A percentile compares a stretch with the other conserved stretches of the same genome.
phyloP scores from a whole-genome alignment of 2,113 vertebrate genomes.

The Archilochus colubris region DNA sequence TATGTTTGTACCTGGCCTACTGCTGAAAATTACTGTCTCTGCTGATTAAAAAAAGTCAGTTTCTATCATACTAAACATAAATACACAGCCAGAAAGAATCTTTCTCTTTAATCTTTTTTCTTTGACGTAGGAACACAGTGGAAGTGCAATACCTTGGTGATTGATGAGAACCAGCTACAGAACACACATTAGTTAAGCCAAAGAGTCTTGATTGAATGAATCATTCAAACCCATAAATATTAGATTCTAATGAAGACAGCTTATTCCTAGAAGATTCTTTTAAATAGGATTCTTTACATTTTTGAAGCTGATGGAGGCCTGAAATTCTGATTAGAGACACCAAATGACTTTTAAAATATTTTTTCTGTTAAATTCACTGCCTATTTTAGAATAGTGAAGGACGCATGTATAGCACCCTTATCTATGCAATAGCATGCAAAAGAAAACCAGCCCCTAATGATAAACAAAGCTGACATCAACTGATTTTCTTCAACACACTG shows the following conservation, averaged over 20 bases:
- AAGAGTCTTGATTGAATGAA: background rate
- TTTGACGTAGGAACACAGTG: fast-evolving
- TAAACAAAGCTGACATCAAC: background rate
- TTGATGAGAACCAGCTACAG: background rate
- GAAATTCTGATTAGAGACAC: background rate
- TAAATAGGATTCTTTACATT: background rate
- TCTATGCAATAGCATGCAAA: background rate
- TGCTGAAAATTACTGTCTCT: background rate
- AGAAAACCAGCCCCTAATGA: background rate
- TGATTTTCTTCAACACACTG: background rate
- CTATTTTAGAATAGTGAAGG: background rate
- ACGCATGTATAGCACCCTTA: fast-evolving
- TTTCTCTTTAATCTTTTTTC: background rate
- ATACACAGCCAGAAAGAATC: background rate
- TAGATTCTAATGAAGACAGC: background rate
- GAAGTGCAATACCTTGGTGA: background rate
- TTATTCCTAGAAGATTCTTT: background rate
- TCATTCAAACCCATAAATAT: background rate
- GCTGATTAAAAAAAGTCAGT: background rate
- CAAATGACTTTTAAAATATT: background rate
- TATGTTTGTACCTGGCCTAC: background rate
- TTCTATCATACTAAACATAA: background rate
- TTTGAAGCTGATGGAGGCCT: background rate
- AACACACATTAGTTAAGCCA: background rate
- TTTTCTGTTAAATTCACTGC: background rate